phyloP scores from a whole-genome alignment of 2,888 invertebrate genomes.

The Campoplex capitator region DNA sequence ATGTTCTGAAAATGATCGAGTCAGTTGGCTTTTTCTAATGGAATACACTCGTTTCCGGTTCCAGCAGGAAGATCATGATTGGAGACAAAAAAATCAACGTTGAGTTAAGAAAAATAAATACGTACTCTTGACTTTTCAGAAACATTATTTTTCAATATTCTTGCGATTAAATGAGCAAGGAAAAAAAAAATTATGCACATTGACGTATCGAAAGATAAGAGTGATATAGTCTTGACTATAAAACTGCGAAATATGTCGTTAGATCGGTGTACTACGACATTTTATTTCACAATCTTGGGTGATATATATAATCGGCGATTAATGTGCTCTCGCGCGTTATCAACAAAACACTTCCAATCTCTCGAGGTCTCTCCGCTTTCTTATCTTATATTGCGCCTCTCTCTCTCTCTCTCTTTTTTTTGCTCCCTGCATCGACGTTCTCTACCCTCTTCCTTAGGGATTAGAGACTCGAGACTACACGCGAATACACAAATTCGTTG shows the following conservation, averaged over 20 bases:
- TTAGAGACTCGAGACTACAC: constrained; percentile 22
- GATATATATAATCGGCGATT: constrained; percentile 47
- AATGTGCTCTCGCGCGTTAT: constrained; percentile 52
- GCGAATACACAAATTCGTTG: not conserved
- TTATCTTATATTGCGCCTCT: constrained; percentile 29
- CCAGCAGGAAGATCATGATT: not conserved
- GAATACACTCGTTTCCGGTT: not conserved
- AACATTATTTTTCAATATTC: constrained; percentile 30
- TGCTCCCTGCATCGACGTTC: not conserved
- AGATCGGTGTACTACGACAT: constrained; percentile 6
- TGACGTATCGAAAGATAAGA: constrained; percentile 53
- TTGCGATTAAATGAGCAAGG: not conserved
- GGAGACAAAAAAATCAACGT: not conserved
- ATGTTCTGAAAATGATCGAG: not conserved
- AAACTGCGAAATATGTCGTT: constrained; percentile 44
- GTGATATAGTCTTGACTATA: constrained; percentile 21
- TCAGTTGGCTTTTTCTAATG: not conserved
- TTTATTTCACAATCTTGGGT: constrained; percentile 49
- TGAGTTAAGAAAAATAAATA: constrained; percentile 1
- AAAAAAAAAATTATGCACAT: constrained; percentile 29
- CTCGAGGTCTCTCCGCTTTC: constrained; percentile 49
- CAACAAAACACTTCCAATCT: constrained; percentile 60
- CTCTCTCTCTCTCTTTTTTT: constrained; percentile 5
- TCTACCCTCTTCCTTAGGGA: not conserved
- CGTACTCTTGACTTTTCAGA: constrained; percentile 4